Evolutionary conservation across 37 sponge, comb jelly and placozoan genomes (phyloP).

Genomic region (Oscarella lobularis): DNA sequence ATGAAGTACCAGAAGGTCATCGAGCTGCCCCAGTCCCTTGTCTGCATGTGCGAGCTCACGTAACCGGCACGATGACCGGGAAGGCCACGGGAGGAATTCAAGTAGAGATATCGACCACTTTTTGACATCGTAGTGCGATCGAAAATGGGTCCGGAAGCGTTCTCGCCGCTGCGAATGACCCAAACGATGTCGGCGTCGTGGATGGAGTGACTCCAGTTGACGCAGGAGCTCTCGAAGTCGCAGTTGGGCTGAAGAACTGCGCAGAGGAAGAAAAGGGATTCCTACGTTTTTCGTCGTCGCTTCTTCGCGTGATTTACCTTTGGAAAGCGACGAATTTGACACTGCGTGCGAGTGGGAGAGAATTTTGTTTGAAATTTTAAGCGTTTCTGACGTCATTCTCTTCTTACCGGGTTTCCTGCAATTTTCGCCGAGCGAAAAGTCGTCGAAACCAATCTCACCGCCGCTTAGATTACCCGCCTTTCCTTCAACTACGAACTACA

Average conservation of each 20-base stretch:
- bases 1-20: not conserved
- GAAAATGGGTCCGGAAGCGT: not conserved
- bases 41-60: not conserved
- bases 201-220: not conserved
- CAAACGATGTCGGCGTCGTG: not conserved
- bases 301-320: too few relatives aligned
- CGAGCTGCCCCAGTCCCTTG: not conserved
- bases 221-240: not conserved
- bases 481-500: too few relatives aligned
- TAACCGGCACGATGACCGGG: not conserved
- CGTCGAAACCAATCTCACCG: not conserved
- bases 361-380: too few relatives aligned
- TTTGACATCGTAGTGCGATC: not conserved
- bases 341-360: too few relatives aligned
- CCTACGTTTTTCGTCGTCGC: too few relatives aligned
- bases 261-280: not conserved
- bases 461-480: not conserved
- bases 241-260: not conserved
- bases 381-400: too few relatives aligned
- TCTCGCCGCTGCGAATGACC: not conserved
- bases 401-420: too few relatives aligned
- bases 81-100: not conserved
- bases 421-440: not conserved
- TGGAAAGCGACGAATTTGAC: too few relatives aligned
- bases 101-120: not conserved